phyloP scores from a whole-genome alignment of 2,888 invertebrate species.

The Creontiades dilutus region DNA sequence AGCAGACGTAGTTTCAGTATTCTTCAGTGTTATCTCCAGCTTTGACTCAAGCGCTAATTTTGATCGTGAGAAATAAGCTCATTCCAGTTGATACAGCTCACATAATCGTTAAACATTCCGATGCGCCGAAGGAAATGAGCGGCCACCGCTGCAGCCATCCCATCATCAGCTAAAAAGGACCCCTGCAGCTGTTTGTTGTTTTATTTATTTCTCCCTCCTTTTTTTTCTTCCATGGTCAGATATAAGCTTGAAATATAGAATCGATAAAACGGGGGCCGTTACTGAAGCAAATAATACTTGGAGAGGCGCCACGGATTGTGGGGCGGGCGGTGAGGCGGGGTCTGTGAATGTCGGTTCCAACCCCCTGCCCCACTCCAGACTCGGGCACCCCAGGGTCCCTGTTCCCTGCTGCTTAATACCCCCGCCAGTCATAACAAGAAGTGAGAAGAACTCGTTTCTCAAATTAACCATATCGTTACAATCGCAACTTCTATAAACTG shows the following conservation, averaged over 20 bases:
- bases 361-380: slow-evolving; percentile 7
- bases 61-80: too few relatives aligned
- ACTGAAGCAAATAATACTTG: slow-evolving; percentile 73
- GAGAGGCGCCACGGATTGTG: slow-evolving; percentile 70
- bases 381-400: slow-evolving; percentile 26
- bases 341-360: neutral
- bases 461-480: slow-evolving; percentile 36
- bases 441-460: slow-evolving; percentile 27
- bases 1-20: too few relatives aligned
- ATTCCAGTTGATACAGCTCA: too few relatives aligned
- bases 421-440: slow-evolving; percentile 47
- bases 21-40: too few relatives aligned
- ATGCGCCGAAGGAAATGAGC: too few relatives aligned
- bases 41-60: too few relatives aligned
- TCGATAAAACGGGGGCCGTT: slow-evolving; percentile 71
- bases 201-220: neutral
- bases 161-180: slow-evolving; percentile 30
- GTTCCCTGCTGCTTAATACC: slow-evolving; percentile 50
- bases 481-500: slow-evolving; percentile 23
- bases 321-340: neutral
- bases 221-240: slow-evolving; percentile 60
- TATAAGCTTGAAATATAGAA: slow-evolving; percentile 71
- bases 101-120: too few relatives aligned
- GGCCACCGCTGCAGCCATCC: neutral
- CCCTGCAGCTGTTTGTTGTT: slow-evolving; percentile 65